These are phyloP conservation scores for Aphelocoma coerulescens DNA, from an alignment of 2,113 vertebrate genomes.

Conservation along the genomic window DNA sequence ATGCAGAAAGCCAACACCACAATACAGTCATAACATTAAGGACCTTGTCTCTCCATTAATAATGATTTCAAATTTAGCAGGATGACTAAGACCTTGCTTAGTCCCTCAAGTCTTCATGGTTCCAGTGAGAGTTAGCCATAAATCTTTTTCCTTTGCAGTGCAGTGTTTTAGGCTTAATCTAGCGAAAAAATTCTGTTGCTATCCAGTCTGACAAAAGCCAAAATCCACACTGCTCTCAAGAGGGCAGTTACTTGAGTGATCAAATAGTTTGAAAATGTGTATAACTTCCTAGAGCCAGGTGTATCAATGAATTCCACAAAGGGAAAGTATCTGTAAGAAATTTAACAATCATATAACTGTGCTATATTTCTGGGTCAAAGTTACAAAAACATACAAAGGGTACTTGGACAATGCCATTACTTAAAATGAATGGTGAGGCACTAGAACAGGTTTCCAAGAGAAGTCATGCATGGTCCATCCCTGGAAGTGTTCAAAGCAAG, in stretches of 20 bases:
- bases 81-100: not conserved
- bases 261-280: not conserved
- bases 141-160: not conserved
- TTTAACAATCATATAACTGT: not conserved
- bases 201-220: not conserved
- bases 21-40: not conserved
- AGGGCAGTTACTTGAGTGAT: not conserved
- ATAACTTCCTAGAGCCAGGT: not conserved
- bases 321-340: not conserved
- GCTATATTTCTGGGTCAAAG: not conserved
- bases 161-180: not conserved
- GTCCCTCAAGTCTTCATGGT: not conserved
- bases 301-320: not conserved
- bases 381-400: not conserved
- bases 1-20: no score
- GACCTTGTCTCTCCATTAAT: not conserved
- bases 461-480: no score
- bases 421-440: not conserved
- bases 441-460: not conserved
- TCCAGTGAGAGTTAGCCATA: not conserved
- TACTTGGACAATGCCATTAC: not conserved
- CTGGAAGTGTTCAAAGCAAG: not conserved
- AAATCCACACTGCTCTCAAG: not conserved
- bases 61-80: constrained; percentile 10
- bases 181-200: not conserved